Evolutionary conservation across 2,797 vertebrate genomes (phyloP).

Genomic region (Leontocebus nigricollis): DNA sequence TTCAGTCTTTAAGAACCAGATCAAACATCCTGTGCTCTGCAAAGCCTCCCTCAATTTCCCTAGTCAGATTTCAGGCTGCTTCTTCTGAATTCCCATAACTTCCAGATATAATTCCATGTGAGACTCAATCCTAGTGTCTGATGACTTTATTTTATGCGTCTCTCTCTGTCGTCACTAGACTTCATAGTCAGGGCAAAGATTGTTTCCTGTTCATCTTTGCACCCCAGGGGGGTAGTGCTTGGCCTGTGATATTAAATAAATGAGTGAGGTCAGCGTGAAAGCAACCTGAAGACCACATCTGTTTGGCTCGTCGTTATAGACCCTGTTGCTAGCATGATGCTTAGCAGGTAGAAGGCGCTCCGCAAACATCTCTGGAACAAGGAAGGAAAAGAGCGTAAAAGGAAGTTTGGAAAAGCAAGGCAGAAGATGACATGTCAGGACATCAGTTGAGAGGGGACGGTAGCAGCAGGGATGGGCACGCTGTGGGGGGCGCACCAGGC

Average conservation of each 20-base stretch:
- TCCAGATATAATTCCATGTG: not conserved
- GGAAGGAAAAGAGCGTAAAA: not conserved
- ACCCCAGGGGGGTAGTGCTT: not conserved
- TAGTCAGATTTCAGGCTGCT: not conserved
- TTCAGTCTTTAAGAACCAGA: not conserved
- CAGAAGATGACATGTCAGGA: not conserved
- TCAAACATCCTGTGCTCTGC: not conserved
- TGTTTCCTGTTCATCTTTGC: not conserved
- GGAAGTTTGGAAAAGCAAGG: not conserved
- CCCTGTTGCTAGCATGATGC: not conserved
- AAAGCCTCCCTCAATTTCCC: not conserved
- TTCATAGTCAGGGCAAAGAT: not conserved
- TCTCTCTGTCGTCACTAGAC: not conserved
- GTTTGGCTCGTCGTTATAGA: fast-evolving
- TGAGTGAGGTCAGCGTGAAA: not conserved
- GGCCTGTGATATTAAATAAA: not conserved
- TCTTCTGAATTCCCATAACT: not conserved
- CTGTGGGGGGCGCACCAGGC: not conserved
- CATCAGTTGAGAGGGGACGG: not conserved
- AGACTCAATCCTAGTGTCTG: not conserved
- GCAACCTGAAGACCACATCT: not conserved
- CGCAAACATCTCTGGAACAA: not conserved
- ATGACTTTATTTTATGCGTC: not conserved
- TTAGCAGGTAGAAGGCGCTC: not conserved
- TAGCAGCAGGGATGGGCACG: too few relatives aligned